Conservation (phyloP, 2,113 vertebrate genomes). For the Actenoides lindsayi region DNA sequence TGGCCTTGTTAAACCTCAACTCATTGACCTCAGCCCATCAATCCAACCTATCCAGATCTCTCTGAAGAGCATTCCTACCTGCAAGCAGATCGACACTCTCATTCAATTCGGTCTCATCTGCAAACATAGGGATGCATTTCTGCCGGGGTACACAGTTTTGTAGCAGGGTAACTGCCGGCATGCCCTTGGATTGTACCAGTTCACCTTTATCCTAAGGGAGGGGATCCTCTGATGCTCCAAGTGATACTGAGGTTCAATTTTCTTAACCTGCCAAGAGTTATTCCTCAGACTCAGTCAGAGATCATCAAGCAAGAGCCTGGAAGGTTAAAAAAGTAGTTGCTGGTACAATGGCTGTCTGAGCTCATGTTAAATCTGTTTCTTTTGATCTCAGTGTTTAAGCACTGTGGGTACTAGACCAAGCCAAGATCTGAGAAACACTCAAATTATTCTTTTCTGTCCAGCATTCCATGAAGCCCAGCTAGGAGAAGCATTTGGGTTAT, state of each 20-base stretch:
- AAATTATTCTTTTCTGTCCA: background rate
- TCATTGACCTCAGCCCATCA: too few relatives aligned
- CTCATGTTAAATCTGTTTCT: background rate
- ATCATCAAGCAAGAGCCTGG: background rate
- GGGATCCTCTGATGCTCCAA: background rate
- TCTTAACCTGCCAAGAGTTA: background rate
- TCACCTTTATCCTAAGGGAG: background rate
- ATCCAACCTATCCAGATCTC: too few relatives aligned
- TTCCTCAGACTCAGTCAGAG: background rate
- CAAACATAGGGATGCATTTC: background rate
- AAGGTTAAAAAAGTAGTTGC: background rate
- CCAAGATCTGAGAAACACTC: background rate
- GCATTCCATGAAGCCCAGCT: background rate
- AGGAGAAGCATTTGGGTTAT: background rate
- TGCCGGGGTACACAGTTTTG: background rate
- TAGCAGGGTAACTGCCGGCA: background rate
- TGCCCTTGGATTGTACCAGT: rapidly evolving
- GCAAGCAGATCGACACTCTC: too few relatives aligned
- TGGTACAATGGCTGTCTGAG: background rate
- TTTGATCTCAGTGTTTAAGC: background rate
- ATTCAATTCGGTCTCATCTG: too few relatives aligned
- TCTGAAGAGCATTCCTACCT: too few relatives aligned
- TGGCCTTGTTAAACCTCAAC: too few relatives aligned
- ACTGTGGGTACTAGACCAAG: background rate
- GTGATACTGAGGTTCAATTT: background rate